Base-by-base conservation (phyloP, 2,888 invertebrate genomes). In the Lamellibrachia satsuma region DNA sequence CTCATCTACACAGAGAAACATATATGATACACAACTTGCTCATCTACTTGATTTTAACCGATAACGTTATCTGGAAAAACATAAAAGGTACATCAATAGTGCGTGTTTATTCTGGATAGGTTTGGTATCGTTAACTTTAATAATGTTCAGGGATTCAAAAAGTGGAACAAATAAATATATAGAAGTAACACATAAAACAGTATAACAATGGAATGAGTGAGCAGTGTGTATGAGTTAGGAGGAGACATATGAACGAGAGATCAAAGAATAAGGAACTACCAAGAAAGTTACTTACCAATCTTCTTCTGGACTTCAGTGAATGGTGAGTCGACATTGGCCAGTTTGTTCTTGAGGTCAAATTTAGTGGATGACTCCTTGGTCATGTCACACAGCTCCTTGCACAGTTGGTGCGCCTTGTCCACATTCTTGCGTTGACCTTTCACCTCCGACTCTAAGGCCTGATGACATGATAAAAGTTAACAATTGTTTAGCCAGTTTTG, bases 291-390 rank as follows among this genome's bases (percentile, higher is more conserved):
- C 94, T 94, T 91, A 96, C 95, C 95, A 22, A 95, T 93, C 93
- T 95, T 96, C 94, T 95, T 96, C 93, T 98, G 98, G 94, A 99
- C 97, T 92, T 98, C 98, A 95, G 98, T 98, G 96, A 98, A 98
- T 95, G 98, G 98, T 92, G 98, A 97, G 51, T 98, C 98, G n/a
- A 99, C 97, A 2, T 98, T 98, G 0, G 98, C 97, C 92, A 99
- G 97, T 96, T 99, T 99, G 94, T 97, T 98, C 96, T 98, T 98
- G 91, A 99, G 98, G 97, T 99, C 99, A 91, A 98, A 98, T 92
- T 98, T 97, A 0, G 98, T 98, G 0, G 98, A 98, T 0, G 99
- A 98, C 97, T 99, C 99, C 52, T 98, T 98, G 90, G 99, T 97
- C 60, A 98, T 98, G 92, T 98, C 98, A 95, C 98, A 98, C 0